Base-by-base conservation (phyloP, 2,113 vertebrate genomes). In the Sinocyclocheilus maitianheensis region DNA sequence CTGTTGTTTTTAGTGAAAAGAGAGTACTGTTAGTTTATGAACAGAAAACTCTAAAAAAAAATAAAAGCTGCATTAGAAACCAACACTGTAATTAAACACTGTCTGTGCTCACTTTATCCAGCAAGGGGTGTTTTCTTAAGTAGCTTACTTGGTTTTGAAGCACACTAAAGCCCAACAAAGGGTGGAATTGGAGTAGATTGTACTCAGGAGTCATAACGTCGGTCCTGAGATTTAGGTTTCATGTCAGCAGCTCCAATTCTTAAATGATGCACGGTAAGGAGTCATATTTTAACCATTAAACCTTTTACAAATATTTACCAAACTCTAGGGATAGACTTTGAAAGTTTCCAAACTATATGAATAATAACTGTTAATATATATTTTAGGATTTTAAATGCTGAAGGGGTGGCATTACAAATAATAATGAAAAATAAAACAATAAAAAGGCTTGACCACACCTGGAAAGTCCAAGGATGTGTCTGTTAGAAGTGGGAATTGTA, bases 201-300 rank as follows among this genome's bases (percentile, higher is more conserved):
- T 87, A 87, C 87, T 75, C 76, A 55, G 78, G 85, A 85, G 76
- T 78, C 53, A 81, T 80, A 83, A 88, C 69, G 74, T 18, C 62
- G 58, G 69, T 24, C 75, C 24, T 53, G 77, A 81, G 87, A 86
- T 71, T 87, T 82, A 76, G 40, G 40, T 81, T 67, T 81, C 77
- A 74, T 67, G 78, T 90, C 85, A 79, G 84, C 82, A 83, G 55
- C 72, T 67, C 24, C 46, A 46, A 26, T 53, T 72, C 18, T 65
- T 40, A 18, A 26, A 60, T 43, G 63, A 30, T 37, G 51, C n/a
- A 65, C 30, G 76, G 75, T 72, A 85, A 74, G 76, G 53, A 51
- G 67, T 86, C 81, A 67, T 69, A 84, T 86, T 86, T 77, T 51
- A 48, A 48, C 65, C 22, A 48, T 77, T 60, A 67, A 81, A 81